Percentiles rank a stretch among this genome's conserved stretches.
These are phyloP conservation scores for Podarcis lilfordi DNA, from an alignment of 2,797 vertebrate genomes.

Conservation along the genomic window DNA sequence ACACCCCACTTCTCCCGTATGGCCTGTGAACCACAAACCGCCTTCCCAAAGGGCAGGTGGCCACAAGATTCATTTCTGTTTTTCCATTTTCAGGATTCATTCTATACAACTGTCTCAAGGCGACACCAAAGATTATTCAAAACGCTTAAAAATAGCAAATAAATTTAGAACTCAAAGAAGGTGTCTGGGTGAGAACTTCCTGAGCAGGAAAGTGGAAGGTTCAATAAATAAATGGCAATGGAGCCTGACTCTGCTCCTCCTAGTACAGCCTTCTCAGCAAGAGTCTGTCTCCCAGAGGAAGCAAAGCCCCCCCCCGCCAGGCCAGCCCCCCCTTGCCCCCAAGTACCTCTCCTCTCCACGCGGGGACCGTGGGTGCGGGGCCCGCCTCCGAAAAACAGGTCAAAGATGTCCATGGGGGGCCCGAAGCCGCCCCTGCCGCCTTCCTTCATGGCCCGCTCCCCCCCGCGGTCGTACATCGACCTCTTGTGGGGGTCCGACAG, in stretches of 20 bases:
- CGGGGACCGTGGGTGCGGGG: constrained; percentile 32
- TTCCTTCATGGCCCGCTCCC: constrained; percentile 70
- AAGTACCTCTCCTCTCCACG: constrained; percentile 62
- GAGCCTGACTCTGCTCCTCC: too few relatives aligned
- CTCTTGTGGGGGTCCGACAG: constrained; percentile 69
- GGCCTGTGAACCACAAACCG: neutral
- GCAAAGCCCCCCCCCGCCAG: neutral
- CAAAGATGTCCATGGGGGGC: constrained; percentile 73
- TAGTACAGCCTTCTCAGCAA: too few relatives aligned
- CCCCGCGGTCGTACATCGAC: constrained; percentile 63
- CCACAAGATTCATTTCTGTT: too few relatives aligned
- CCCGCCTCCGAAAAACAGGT: constrained; percentile 68
- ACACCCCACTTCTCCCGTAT: neutral
- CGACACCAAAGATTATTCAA: too few relatives aligned
- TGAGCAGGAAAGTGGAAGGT: too few relatives aligned
- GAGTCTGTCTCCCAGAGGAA: neutral
- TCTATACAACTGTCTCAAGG: too few relatives aligned
- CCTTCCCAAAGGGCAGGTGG: too few relatives aligned
- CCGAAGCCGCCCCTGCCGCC: constrained; percentile 38
- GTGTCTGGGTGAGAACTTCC: too few relatives aligned
- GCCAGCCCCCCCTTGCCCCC: neutral
- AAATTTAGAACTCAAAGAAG: too few relatives aligned
- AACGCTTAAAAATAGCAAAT: too few relatives aligned
- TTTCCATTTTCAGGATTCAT: too few relatives aligned
- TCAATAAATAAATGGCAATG: too few relatives aligned